phyloP scores from a whole-genome alignment of 2,888 invertebrate species.

The Ormyrus nitidulus region DNA sequence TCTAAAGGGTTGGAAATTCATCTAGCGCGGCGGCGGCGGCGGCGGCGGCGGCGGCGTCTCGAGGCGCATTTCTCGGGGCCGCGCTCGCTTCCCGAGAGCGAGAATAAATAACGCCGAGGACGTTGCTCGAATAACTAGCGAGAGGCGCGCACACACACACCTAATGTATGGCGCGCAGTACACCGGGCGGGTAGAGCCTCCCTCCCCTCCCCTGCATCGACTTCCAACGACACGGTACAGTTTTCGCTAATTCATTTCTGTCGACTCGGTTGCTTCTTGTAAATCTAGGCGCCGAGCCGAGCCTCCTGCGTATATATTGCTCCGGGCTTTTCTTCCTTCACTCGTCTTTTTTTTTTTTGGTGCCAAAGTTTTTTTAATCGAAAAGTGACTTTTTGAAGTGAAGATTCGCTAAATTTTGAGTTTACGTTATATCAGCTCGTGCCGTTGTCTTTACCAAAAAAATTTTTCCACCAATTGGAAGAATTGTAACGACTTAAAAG shows the following conservation, averaged over 20 bases:
- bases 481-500: no score
- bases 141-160: background rate
- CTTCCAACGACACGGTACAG: constrained; percentile 35
- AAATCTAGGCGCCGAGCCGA: background rate
- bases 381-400: no score
- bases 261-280: background rate
- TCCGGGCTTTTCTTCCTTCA: no score
- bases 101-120: constrained; percentile 72
- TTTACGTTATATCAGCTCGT: no score
- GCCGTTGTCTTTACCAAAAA: no score
- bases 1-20: constrained; percentile 65
- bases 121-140: constrained; percentile 68
- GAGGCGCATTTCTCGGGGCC: background rate
- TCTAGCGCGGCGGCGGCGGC: constrained; percentile 47
- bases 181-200: background rate
- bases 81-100: constrained; percentile 37
- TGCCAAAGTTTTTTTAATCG: no score
- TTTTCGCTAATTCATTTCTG: constrained; percentile 16
- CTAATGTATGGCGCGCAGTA: constrained; percentile 6
- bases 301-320: background rate
- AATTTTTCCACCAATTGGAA: no score
- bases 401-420: no score
- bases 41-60: constrained; percentile 25
- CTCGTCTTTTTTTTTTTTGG: no score
- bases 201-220: background rate